Evolutionary conservation across 2,113 vertebrate species (phyloP), one percentile per base, ranked within the genome.

Genomic region (Semnornis frantzii): DNA sequence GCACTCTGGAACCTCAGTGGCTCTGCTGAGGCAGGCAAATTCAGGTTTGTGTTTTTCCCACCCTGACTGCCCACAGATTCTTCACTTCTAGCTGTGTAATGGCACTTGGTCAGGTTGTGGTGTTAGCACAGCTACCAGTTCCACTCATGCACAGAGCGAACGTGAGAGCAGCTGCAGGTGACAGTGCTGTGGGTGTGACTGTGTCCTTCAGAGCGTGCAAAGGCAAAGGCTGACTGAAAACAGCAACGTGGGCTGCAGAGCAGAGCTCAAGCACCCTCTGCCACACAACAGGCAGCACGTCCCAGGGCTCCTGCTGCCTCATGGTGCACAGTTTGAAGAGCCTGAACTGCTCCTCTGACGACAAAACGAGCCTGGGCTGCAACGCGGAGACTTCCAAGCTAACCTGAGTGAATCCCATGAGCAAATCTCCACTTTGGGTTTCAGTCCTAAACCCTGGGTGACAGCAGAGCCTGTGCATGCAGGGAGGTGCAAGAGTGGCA

Each of bases 181-280:
- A 21, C 78, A 64, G 15, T 55, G 44, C 70, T 93, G 92, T 60
- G 74, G 82, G 78, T 87, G 74, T 79, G 85, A 89, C 70, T 8
- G 15, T 19, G 12, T 1, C 33, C 63, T 74, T 59, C 44, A 2
- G 5, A n/a, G 87, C 8, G 0, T 42, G 85, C 3, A 3, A 42
- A 82, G 82, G 70, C 74, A 79, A 63, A 78, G 60, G 66, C 15
- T 89, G 87, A 37, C 20, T 46, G 71, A 48, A 76, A 95, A 78
- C 54, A 82, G 58, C 1, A 0, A 74, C 0, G 7, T 89, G 62
- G 57, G 80, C 54, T 92, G 91, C 33, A 64, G 55, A 79, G 25
- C 63, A 82, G 34, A 52, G 63, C 66, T 33, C 58, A 57, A 57
- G 30, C 58, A 58, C 54, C 42, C 87, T 57, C 42, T 64, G 54